Evolutionary conservation across 2,113 vertebrate species (phyloP), one percentile per base, ranked within the genome.

Genomic region (Dipodomys ordii): DNA sequence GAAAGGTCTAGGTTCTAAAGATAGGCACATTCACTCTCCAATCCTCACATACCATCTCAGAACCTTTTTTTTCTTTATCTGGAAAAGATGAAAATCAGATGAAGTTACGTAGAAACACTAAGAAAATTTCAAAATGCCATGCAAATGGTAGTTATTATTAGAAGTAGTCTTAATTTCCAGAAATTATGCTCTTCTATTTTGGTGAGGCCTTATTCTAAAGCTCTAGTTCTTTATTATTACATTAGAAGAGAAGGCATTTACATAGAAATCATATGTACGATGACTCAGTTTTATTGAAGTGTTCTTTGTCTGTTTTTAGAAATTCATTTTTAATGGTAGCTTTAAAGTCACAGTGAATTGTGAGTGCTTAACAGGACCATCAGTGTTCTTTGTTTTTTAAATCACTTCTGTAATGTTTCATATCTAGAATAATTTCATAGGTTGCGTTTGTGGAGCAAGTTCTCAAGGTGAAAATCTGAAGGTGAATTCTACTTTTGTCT

Each of bases 161-260:
- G 94, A 94, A 91, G 72, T 94, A 96, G 83, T 93, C 67, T 96
- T 96, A 94, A 92, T 96, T 96, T 94, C 78, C 64, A 92, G 93
- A 96, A 96, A 96, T 95, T 88, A 86, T 77, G 83, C 74, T 85
- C 83, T 96, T 93, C 83, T 95, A 6, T 94, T 96, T 97, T 95
- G 67, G 94, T 95, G 86, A 95, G 69, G 67, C 67, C 91, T 96
- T 95, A 88, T 96, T 96, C 83, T 94, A 79, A 95, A 93, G 60
- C n/a, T 83, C 62, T 92, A 86, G 91, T 86, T 82, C 88, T 96
- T 95, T 67, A 95, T 97, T 91, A 94, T 82, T 87, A 68, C 83
- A 72, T 94, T 83, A 90, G 85, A 72, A 94, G 71, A 93, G 49
- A 49, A 90, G 86, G 76, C 72, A 87, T 67, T 96, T 96, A 91